Conservation (phyloP, 1,140 invertebrate species). For the Orius insidiosus region DNA sequence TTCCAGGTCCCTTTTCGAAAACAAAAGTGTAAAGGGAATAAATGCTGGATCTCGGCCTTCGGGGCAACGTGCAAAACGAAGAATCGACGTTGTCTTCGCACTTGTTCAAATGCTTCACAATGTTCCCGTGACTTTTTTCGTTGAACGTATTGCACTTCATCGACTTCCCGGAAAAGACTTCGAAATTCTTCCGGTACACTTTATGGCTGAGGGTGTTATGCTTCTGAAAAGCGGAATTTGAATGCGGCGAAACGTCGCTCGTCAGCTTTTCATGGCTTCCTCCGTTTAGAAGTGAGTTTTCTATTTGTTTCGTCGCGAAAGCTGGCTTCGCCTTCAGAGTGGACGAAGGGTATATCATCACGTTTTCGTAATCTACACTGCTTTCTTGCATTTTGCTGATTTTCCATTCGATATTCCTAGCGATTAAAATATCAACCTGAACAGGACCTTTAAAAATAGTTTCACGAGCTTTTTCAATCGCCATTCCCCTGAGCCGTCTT, state of each 20-base stretch:
- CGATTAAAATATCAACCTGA: constrained; percentile 50
- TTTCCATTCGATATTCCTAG: constrained; percentile 11
- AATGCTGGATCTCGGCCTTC: constrained; percentile 41
- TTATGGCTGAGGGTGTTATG: constrained; percentile 1
- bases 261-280: background rate
- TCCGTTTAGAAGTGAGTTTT: background rate
- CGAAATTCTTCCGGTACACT: constrained; percentile 5
- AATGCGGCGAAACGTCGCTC: background rate
- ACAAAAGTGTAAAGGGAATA: constrained; percentile 56
- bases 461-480: constrained; percentile 55
- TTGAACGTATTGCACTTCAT: constrained; percentile 1
- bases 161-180: background rate
- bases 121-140: background rate
- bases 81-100: constrained; percentile 25
- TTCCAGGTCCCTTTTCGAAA: constrained; percentile 65
- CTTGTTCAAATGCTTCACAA: constrained; percentile 6
- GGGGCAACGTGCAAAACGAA: constrained; percentile 45
- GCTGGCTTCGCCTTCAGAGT: background rate
- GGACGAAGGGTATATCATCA: constrained; percentile 14
- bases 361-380: constrained; percentile 43
- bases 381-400: constrained; percentile 35
- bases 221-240: background rate
- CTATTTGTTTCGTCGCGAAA: too few species aligned
- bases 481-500: constrained; percentile 47
- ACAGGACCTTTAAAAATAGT: constrained; percentile 42